phyloP scores from a whole-genome alignment of 2,888 invertebrate genomes.

The Brachyptera putata region DNA sequence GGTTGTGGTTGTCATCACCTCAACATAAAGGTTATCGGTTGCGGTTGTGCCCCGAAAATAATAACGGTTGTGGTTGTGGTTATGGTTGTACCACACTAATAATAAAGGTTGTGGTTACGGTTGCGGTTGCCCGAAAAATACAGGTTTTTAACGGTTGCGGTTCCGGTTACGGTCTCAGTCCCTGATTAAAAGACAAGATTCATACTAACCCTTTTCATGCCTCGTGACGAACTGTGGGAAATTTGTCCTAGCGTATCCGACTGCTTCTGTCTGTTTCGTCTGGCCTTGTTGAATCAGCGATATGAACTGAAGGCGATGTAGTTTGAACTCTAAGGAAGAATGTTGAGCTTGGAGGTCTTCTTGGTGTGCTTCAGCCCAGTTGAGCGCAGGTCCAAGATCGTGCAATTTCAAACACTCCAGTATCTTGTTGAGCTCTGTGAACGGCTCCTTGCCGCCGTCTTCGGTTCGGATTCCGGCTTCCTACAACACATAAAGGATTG shows the following conservation, averaged over 20 bases:
- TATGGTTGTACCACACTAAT: too few species aligned
- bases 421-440: slow-evolving; percentile 80
- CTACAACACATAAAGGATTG: slow-evolving; percentile 43
- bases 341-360: slow-evolving; percentile 64
- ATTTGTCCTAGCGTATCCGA: slow-evolving; percentile 78
- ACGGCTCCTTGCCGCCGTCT: slow-evolving; percentile 66
- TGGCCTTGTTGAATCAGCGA: slow-evolving; percentile 63
- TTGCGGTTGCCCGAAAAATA: too few species aligned
- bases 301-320: slow-evolving; percentile 77
- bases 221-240: slow-evolving; percentile 75
- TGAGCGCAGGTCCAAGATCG: slow-evolving; percentile 78
- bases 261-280: slow-evolving; percentile 73
- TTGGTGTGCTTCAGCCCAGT: slow-evolving; percentile 78
- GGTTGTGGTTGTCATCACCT: too few species aligned
- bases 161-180: too few species aligned
- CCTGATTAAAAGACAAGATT: too few species aligned
- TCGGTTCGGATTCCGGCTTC: slow-evolving; percentile 65
- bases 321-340: slow-evolving; percentile 72
- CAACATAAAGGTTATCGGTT: too few species aligned
- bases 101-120: too few species aligned
- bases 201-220: slow-evolving; percentile 67
- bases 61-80: too few species aligned
- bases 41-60: too few species aligned
- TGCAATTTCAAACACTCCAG: slow-evolving; percentile 77
- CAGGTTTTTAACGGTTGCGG: too few species aligned